Evolutionary conservation across 2,888 invertebrate species (phyloP), one percentile per base, ranked within the genome.

Genomic region (Drosophila mimetica): DNA sequence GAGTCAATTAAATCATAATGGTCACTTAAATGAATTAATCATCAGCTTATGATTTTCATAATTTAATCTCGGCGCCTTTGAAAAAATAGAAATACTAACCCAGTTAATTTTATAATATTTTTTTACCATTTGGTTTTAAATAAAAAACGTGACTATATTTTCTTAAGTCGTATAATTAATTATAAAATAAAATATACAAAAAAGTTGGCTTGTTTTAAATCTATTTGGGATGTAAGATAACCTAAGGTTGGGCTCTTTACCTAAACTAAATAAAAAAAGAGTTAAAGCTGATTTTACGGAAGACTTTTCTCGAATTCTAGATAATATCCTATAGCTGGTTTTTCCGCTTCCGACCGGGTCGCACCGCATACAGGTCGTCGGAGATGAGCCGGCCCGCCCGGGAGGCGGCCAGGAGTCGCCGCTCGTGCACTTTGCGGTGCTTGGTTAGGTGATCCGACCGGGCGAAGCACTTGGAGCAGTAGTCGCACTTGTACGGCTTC

Each of bases 361-460:
- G 75, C 59, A 91, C 90, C 2, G 90, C 83, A 25, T 89, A 87
- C 7, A 91, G 80, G 37, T 88, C 90, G 58, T 86, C 77, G 11
- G 79, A 76, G 11, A 75, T 75, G 2, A 76, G 75, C 50, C 89
- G 90, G 20, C 85, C 91, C 2, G 89, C 89, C 30, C 86, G 77
- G 16, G 75, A 89, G 42, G 89, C 90, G 0, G 91, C 91, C 51
- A 90, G 66, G 81, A 93, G 90, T 71, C 93, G 94, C 66, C 96
- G 94, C 47, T 95, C 94, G 90, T 97, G 97, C 7, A 97, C 96
- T 80, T 96, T 97, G 14, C 95, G 94, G 91, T 99, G 98, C 91
- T 98, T 98, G 25, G 97, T 95, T 61, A 98, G 93, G 91, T 99
- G 98, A 91, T 99, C 98, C 28, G 97, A 98, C 25, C 98, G 93